phyloP scores from a whole-genome alignment of 2,888 invertebrate genomes.

The Globia sparganii region DNA sequence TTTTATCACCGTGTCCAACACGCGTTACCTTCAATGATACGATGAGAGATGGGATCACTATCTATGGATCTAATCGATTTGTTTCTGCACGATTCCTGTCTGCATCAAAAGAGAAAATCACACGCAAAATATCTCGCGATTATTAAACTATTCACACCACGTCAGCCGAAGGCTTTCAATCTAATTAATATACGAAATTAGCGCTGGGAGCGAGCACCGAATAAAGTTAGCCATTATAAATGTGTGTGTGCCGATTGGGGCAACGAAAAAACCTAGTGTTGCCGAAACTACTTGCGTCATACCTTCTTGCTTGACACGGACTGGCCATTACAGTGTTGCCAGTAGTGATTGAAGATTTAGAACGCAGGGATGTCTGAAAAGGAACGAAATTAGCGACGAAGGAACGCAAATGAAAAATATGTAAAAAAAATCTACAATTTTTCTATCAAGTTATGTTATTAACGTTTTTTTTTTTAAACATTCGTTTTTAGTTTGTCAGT shows the following conservation, averaged over 20 bases:
- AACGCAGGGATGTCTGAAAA: too few relatives aligned
- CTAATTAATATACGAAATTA: slow-evolving; percentile 63
- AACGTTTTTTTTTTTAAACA: too few relatives aligned
- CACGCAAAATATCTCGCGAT: slow-evolving; percentile 20
- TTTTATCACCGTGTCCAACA: slow-evolving; percentile 25
- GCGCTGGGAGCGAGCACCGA: slow-evolving; percentile 49
- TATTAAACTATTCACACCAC: slow-evolving; percentile 38
- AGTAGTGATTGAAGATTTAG: too few relatives aligned
- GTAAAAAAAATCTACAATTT: too few relatives aligned
- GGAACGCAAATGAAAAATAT: too few relatives aligned
- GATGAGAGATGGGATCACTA: slow-evolving; percentile 34
- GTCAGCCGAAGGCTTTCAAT: slow-evolving; percentile 55
- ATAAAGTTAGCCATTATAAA: slow-evolving; percentile 58
- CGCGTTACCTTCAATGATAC: slow-evolving; percentile 30
- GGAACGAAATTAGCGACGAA: too few relatives aligned
- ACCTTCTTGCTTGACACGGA: slow-evolving; percentile 78
- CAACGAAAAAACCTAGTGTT: slow-evolving; percentile 82
- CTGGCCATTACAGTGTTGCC: too few relatives aligned
- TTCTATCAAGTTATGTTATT: too few relatives aligned
- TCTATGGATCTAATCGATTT: slow-evolving; percentile 42
- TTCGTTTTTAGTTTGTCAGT: too few relatives aligned
- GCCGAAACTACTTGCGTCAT: slow-evolving; percentile 89
- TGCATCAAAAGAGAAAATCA: slow-evolving; percentile 17
- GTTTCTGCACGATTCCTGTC: slow-evolving; percentile 19
- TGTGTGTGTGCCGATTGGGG: slow-evolving; percentile 74